A percentile compares a stretch with the other conserved stretches of the same genome.
Conservation (phyloP, 2,888 invertebrate genomes). For the Tenthredo notha region DNA sequence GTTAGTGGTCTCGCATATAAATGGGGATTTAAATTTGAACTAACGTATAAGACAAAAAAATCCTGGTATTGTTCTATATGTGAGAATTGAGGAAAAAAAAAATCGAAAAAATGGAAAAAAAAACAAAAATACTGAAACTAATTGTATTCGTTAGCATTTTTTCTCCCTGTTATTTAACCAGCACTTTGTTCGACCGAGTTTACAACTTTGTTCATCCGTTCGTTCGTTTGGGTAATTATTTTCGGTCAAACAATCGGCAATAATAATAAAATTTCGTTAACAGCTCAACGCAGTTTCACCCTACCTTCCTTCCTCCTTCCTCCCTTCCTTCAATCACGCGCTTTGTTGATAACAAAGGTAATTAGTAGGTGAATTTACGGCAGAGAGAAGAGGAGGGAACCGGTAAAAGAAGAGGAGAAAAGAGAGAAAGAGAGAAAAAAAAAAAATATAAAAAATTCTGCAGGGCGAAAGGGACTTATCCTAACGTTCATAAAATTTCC, state of each 20-base stretch:
- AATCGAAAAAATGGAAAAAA: not conserved
- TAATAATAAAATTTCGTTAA: slow-evolving; percentile 8
- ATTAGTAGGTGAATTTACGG: slow-evolving; percentile 31
- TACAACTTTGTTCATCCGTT: not conserved
- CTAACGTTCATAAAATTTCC: slow-evolving; percentile 30
- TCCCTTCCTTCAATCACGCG: slow-evolving; percentile 27
- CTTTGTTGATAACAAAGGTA: slow-evolving; percentile 32
- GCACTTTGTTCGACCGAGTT: not conserved
- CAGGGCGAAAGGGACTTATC: not conserved
- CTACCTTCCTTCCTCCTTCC: not conserved
- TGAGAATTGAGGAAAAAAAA: not conserved
- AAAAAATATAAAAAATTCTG: not conserved
- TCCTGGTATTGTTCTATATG: not conserved
- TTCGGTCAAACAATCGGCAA: slow-evolving; percentile 14
- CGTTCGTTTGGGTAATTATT: slow-evolving; percentile 21
- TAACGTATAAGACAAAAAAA: not conserved
- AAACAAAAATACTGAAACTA: not conserved
- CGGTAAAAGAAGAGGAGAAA: too few relatives aligned
- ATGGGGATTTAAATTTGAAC: not conserved
- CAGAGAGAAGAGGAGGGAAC: not conserved
- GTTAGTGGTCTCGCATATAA: not conserved
- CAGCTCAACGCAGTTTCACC: not conserved
- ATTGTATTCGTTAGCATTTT: slow-evolving; percentile 6
- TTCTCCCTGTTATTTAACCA: slow-evolving; percentile 2
- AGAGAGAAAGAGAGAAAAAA: not conserved